Evolutionary conservation across 2,113 vertebrate species (phyloP), one percentile per base, ranked within the genome.

Genomic region (Okapia johnstoni): DNA sequence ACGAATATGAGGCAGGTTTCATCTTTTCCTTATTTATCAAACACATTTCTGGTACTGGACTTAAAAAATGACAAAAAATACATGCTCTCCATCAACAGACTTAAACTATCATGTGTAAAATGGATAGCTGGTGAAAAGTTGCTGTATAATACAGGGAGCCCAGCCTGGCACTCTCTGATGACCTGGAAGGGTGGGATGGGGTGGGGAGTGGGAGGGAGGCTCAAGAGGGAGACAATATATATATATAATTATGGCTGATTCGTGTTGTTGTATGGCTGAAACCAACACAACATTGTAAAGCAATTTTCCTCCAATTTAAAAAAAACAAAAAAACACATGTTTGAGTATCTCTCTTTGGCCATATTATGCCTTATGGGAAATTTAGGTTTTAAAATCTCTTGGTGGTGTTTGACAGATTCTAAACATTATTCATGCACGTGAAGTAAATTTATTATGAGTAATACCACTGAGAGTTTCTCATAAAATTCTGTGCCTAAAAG

Each of bases 401-500:
- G 33, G 23, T 4, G 88, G n/a, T 81, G 33, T 91, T 61, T 95
- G 93, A n/a, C 97, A 43, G 97, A 97, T 95, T 54, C n/a, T 86
- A 95, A 97, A 89, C 55, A 93, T 89, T 25, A 12, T 94, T 98
- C 33, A 87, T 73, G 89, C 86, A 46, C 52, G 86, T 87, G 92
- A 97, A 98, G 93, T 46, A 36, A 88, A 61, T 46, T 90, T 90
- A 43, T 97, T 63, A 46, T 80, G 76, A 94, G 23, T 93, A 98
- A 97, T 11, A 8, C 15, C 30, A 91, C n/a, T 79, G 55, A 97
- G 92, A 95, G 95, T 97, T 97, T 97, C 95, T 97, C 90, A 94
- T 76, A 93, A 79, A 70, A 94, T 96, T 94, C 79, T 96, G 6
- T n/a, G 92, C 88, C 95, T 97, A 88, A 95, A 98, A 98, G 84